phyloP scores from a whole-genome alignment of 2,113 vertebrate species.

The Pelobates fuscus region DNA sequence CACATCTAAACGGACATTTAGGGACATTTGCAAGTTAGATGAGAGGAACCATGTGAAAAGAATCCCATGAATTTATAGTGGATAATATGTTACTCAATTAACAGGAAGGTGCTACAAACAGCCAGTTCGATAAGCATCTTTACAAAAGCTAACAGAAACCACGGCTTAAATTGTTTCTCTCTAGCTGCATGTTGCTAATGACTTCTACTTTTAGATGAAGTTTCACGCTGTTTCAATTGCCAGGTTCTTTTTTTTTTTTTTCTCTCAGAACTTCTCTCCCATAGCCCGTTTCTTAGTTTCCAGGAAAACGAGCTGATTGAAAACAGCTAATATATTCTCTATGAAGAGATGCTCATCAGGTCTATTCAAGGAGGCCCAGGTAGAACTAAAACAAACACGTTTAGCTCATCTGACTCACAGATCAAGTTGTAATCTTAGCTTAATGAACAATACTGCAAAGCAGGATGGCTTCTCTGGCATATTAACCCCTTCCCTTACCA shows the following conservation, averaged over 20 bases:
- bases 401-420: not conserved
- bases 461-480: no score
- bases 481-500: no score
- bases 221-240: conserved; percentile 26
- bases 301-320: conserved; percentile 4
- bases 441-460: no score
- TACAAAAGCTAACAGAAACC: no score
- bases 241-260: conserved; percentile 1
- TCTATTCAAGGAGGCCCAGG: conserved; percentile 16
- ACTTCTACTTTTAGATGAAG: conserved; percentile 17
- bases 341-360: conserved; percentile 23
- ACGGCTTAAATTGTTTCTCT: not conserved
- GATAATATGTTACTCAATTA: no score
- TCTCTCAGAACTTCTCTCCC: not conserved
- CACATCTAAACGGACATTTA: no score
- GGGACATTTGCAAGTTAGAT: no score
- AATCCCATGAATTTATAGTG: no score
- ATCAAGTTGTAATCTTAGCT: no score
- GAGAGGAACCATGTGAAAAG: no score
- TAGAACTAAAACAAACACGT: not conserved
- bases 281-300: conserved; percentile 20
- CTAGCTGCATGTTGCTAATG: not conserved
- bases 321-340: not conserved
- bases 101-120: not conserved
- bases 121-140: no score